Evolutionary conservation across 2,888 invertebrate species (phyloP).

Genomic region (Drosophila greeni): DNA sequence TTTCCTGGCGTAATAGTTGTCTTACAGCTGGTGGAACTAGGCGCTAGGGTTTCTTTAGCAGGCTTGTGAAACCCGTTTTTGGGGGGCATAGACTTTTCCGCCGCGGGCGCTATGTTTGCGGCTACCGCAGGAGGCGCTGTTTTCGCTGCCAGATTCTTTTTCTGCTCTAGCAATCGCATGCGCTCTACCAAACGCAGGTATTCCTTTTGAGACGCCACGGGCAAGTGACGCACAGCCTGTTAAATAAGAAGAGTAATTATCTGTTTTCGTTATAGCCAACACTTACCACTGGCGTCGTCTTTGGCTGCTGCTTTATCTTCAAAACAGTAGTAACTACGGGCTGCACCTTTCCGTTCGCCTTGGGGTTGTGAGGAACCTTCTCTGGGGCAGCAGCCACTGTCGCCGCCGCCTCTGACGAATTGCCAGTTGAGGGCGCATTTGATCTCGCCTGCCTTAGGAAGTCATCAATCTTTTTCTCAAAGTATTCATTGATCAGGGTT

Average conservation of each 20-base stretch:
- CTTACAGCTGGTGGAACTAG: background rate
- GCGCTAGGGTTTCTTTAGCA: background rate
- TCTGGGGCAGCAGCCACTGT: background rate
- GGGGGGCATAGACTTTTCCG: background rate
- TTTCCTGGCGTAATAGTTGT: background rate
- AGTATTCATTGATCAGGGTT: slow-evolving; percentile 66
- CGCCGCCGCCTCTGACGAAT: slow-evolving; percentile 2
- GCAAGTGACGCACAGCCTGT: slow-evolving; percentile 78
- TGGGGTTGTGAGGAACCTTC: slow-evolving; percentile 6
- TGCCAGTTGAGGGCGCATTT: slow-evolving; percentile 47
- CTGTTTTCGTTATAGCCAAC: no score
- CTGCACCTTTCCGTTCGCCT: background rate
- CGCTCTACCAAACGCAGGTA: slow-evolving; percentile 76
- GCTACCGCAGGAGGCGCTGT: background rate
- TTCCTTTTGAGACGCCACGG: slow-evolving; percentile 77
- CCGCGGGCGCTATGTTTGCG: background rate
- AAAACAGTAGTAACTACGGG: background rate
- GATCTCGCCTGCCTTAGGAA: slow-evolving; percentile 75
- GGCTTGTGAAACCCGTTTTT: background rate
- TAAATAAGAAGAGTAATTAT: background rate
- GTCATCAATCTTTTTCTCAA: slow-evolving; percentile 75
- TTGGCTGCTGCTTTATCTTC: slow-evolving; percentile 14
- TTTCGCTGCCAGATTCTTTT: slow-evolving; percentile 33
- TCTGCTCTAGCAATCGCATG: slow-evolving; percentile 77
- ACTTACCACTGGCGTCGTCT: slow-evolving; percentile 72